A percentile compares a stretch with the other conserved stretches of the same genome.
Evolutionary conservation across 2,113 vertebrate species (phyloP).

Genomic region (Athene cunicularia): DNA sequence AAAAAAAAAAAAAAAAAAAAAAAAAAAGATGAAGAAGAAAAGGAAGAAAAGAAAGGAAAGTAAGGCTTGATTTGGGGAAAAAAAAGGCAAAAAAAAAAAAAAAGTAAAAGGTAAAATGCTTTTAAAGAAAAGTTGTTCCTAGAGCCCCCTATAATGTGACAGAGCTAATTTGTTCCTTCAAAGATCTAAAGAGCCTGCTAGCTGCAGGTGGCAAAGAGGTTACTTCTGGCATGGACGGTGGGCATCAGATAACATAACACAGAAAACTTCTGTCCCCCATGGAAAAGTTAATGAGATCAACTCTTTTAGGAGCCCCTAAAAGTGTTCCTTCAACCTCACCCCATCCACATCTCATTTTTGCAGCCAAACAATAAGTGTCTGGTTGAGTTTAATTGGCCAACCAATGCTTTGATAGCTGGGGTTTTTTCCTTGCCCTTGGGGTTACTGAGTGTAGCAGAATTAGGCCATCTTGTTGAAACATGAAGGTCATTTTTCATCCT

Average conservation of each 20-base stretch:
- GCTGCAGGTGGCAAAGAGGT: constrained; percentile 33
- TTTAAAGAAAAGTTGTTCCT: constrained; percentile 51
- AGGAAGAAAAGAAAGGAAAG: background rate
- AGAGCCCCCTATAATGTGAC: background rate
- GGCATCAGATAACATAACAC: constrained; percentile 11
- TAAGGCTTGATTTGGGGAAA: background rate
- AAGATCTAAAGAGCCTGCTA: constrained; percentile 8
- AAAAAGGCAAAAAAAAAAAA: background rate
- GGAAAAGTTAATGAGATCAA: constrained; percentile 67
- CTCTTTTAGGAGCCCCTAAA: constrained; percentile 19
- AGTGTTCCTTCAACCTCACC: constrained; percentile 3
- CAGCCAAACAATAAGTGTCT: constrained; percentile 1
- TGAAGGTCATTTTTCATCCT: fast-evolving
- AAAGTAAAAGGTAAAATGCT: background rate
- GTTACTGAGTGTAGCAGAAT: background rate
- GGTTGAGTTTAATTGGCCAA: constrained; percentile 28
- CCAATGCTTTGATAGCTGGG: background rate
- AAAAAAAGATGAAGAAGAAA: background rate
- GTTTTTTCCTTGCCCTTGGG: background rate
- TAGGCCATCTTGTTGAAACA: background rate
- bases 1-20: background rate
- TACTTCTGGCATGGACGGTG: constrained; percentile 5
- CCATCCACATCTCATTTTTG: background rate
- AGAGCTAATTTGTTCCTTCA: constrained; percentile 51
- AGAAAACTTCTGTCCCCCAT: constrained; percentile 25